Evolutionary conservation across 1,140 invertebrate species (phyloP).

Genomic region (Pogonomyrmex barbatus): DNA sequence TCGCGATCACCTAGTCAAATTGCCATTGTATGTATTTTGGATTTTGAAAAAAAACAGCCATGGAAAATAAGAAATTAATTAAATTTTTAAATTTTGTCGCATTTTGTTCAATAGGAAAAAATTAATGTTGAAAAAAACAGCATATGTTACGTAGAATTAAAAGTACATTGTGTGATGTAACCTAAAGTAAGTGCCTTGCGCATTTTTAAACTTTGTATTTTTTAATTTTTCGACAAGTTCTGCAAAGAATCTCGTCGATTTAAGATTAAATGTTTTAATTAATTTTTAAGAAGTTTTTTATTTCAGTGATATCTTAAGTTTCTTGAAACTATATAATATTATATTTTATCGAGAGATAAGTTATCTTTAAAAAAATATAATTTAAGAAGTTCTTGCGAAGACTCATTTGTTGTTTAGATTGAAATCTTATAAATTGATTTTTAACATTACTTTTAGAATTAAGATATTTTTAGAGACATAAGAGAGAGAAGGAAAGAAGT

Average conservation of each 20-base stretch:
- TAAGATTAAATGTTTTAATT: conserved; percentile 19
- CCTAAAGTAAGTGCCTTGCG: conserved; percentile 57
- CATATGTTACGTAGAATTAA: conserved; percentile 8
- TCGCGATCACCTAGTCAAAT: conserved; percentile 32
- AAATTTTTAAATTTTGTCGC: not conserved
- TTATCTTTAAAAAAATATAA: not conserved
- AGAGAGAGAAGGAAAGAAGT: conserved; percentile 1
- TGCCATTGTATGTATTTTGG: conserved; percentile 24
- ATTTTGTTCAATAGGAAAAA: not conserved
- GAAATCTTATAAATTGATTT: not conserved
- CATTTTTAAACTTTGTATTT: conserved; percentile 34
- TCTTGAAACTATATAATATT: conserved; percentile 20
- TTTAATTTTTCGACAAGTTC: conserved; percentile 25
- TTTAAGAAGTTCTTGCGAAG: not conserved
- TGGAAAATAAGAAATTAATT: not conserved
- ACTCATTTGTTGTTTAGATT: not conserved
- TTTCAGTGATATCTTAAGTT: conserved; percentile 36
- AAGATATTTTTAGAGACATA: conserved; percentile 11
- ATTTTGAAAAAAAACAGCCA: not conserved
- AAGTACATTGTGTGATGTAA: conserved; percentile 51
- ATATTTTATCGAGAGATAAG: conserved; percentile 10
- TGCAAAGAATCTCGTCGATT: conserved; percentile 16
- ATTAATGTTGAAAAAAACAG: conserved; percentile 3
- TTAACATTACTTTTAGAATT: conserved; percentile 32
- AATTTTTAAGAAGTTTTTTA: conserved; percentile 47